Evolutionary conservation across 2,113 vertebrate species (phyloP).

Genomic region (Lycaon pictus): DNA sequence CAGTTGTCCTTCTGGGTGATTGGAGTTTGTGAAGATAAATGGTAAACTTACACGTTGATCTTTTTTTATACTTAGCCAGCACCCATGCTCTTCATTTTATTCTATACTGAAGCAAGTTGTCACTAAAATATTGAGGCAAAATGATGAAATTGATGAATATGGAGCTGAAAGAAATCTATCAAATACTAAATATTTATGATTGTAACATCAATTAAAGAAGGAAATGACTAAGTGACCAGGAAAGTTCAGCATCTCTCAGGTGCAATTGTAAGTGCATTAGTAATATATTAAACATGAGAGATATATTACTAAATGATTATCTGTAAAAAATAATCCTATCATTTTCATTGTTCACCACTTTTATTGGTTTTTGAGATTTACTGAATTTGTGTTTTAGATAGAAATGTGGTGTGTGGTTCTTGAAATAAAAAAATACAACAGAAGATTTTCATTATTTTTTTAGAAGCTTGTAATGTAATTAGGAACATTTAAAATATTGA

Average conservation of each 20-base stretch:
- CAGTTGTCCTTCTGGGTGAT: not conserved
- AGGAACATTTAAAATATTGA: not conserved
- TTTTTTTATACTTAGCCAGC: not conserved
- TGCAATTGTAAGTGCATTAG: not conserved
- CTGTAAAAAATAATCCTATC: not conserved
- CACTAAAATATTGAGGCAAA: conserved; percentile 33
- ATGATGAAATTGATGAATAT: not conserved
- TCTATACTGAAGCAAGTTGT: not conserved
- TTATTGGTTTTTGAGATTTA: conserved; percentile 19
- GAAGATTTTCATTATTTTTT: not conserved
- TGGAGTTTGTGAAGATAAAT: not conserved
- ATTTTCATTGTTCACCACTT: not conserved
- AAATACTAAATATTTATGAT: not conserved
- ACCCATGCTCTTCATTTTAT: not conserved
- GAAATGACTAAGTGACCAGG: not conserved
- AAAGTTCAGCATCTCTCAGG: not conserved
- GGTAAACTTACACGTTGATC: not conserved
- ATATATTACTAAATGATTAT: not conserved
- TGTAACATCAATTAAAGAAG: not conserved
- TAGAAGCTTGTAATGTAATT: conserved; percentile 56
- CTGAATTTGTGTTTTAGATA: not conserved
- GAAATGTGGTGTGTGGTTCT: not conserved
- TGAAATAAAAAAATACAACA: not conserved
- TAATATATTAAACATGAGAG: not conserved
- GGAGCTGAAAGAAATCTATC: not conserved